Conservation (phyloP, 2,888 invertebrate genomes). For the Drosophila rubida region DNA sequence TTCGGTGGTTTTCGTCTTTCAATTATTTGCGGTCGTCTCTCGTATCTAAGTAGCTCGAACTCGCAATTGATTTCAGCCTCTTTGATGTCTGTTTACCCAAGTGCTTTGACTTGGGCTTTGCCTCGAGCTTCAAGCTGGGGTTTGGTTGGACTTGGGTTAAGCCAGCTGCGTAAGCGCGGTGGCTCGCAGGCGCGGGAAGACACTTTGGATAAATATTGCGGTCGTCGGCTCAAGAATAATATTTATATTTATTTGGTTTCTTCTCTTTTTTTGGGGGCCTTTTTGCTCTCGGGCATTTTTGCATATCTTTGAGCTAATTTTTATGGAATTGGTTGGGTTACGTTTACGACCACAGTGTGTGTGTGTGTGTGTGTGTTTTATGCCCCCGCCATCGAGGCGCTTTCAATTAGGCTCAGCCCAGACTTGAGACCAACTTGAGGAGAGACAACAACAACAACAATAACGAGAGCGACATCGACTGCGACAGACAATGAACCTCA, state of each 20-base stretch:
- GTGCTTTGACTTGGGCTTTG: slow-evolving; percentile 26
- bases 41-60: slow-evolving; percentile 47
- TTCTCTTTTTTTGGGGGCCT: slow-evolving; percentile 15
- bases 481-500: slow-evolving; percentile 49
- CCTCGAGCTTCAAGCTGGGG: background rate
- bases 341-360: slow-evolving; percentile 5
- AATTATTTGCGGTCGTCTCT: slow-evolving; percentile 34
- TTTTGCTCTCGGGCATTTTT: slow-evolving; percentile 50
- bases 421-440: slow-evolving; percentile 60
- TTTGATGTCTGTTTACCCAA: slow-evolving; percentile 42
- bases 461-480: slow-evolving; percentile 1
- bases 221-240: slow-evolving; percentile 66
- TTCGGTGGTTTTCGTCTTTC: slow-evolving; percentile 38
- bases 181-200: slow-evolving; percentile 55
- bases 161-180: slow-evolving; percentile 72
- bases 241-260: slow-evolving; percentile 43
- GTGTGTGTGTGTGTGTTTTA: slow-evolving; percentile 10
- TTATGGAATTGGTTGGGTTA: slow-evolving; percentile 54
- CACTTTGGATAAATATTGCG: slow-evolving; percentile 70
- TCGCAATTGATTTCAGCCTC: slow-evolving; percentile 51
- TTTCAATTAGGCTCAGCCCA: slow-evolving; percentile 65
- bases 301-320: slow-evolving; percentile 75
- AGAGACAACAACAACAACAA: slow-evolving; percentile 33
- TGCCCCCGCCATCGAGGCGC: slow-evolving; percentile 52
- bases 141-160: slow-evolving; percentile 21